Evolutionary conservation across 2,797 vertebrate genomes (phyloP), one percentile per base, ranked within the genome.

Genomic region (Salmo trutta): DNA sequence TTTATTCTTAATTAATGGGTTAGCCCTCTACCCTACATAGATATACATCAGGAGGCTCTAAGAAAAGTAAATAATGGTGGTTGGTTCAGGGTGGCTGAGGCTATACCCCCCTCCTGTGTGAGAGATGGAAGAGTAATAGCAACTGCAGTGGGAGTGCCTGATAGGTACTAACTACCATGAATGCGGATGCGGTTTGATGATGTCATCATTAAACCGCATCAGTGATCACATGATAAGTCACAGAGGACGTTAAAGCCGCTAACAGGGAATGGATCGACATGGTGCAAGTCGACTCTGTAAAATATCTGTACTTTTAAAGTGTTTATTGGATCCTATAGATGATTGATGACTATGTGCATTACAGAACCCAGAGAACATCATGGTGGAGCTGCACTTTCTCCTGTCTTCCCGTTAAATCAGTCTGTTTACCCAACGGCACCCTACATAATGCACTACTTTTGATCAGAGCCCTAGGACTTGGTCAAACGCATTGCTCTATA

Each of bases 1-100:
- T 80, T 1, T 47, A 82, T 84, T 85, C 77, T 83, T 89, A 90
- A 91, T 91, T 91, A 91, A 91, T 88, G 79, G 84, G 82, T 84
- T 21, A 77, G 81, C 71, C 81, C 81, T 79, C 69, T 81, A 77
- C 79, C 74, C 78, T 14, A 36, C 19, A 64, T 83, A 83, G 82
- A 84, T 78, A 78, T 77, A 79, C 77, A 83, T 81, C 77, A 77
- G 82, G 83, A 88, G 62, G 75, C 74, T 83, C 47, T 21, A 59
- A 53, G 56, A 74, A 72, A 79, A 71, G 81, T 85, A 88, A 87
- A 87, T 83, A 88, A 84, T 64, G 74, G 62, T 74, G 4, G 51
- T 17, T 74, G 12, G 19, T 59, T 47, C 70, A 69, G 72, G 3
- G 29, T 31, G 52, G 62, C 31, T 66, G 27, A 19, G 56, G n/a